Conservation (phyloP, 1,140 invertebrate species). For the Drosophila ironensis region DNA sequence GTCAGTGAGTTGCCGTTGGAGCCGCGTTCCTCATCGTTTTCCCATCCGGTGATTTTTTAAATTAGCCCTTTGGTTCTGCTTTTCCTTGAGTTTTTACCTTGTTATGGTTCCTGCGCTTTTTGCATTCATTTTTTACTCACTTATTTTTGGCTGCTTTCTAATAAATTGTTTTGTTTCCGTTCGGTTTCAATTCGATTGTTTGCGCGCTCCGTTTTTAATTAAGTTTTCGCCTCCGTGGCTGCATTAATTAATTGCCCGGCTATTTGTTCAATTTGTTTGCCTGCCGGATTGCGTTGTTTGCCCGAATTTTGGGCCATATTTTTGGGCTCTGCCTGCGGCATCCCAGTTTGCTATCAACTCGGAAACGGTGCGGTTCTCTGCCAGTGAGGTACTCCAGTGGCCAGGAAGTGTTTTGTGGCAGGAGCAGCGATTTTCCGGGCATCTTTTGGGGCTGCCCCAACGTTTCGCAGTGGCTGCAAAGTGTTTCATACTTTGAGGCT, state of each 20-base stretch:
- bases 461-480: too few relatives aligned
- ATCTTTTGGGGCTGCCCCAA: too few relatives aligned
- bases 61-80: slow-evolving; percentile 6
- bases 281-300: slow-evolving; percentile 28
- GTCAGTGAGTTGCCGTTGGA: slow-evolving; percentile 60
- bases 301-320: neutral
- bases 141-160: neutral
- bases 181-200: slow-evolving; percentile 45
- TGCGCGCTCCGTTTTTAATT: slow-evolving; percentile 25
- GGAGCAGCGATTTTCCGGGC: too few relatives aligned
- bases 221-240: slow-evolving; percentile 32
- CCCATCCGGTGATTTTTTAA: slow-evolving; percentile 68
- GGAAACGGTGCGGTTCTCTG: too few relatives aligned
- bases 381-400: too few relatives aligned
- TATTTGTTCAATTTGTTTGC: slow-evolving; percentile 54
- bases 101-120: slow-evolving; percentile 1
- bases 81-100: neutral
- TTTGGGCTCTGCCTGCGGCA: neutral
- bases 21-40: slow-evolving; percentile 75
- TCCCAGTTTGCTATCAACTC: neutral
- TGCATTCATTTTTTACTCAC: neutral
- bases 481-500: too few relatives aligned
- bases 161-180: neutral
- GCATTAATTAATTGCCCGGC: slow-evolving; percentile 36
- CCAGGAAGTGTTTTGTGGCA: too few relatives aligned